These are phyloP conservation scores for Petromus typicus DNA, from an alignment of 2,113 vertebrate species.

Conservation along the genomic window DNA sequence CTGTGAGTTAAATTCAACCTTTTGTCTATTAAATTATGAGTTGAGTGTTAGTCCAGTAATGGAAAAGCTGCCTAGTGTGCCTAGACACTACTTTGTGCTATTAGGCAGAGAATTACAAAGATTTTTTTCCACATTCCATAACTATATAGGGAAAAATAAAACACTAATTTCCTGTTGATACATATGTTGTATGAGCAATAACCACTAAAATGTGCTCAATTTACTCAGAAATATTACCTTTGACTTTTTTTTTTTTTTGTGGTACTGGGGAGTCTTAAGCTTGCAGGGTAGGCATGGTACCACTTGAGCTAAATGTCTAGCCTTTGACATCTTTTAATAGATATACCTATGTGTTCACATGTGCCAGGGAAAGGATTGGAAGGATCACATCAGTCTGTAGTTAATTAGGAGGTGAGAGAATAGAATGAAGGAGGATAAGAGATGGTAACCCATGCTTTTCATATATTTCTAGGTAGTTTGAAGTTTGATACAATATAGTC, in stretches of 20 bases:
- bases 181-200: background rate
- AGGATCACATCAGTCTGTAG: background rate
- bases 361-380: background rate
- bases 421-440: background rate
- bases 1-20: too few relatives aligned
- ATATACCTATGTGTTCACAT: background rate
- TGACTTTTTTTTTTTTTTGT: too few relatives aligned
- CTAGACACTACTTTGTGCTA: background rate
- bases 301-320: too few relatives aligned
- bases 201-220: background rate
- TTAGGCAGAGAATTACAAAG: background rate
- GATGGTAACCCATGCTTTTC: background rate
- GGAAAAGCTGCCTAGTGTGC: too few relatives aligned
- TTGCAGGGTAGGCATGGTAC: too few relatives aligned
- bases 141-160: background rate
- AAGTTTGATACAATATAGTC: background rate
- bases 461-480: background rate
- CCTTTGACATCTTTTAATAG: too few relatives aligned
- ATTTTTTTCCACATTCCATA: background rate
- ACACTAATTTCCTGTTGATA: background rate
- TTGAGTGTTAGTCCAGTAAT: too few relatives aligned
- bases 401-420: background rate
- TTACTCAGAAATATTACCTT: background rate
- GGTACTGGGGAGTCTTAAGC: too few relatives aligned
- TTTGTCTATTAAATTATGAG: too few relatives aligned